phyloP scores from a whole-genome alignment of 2,113 vertebrate genomes.

The Colius striatus region DNA sequence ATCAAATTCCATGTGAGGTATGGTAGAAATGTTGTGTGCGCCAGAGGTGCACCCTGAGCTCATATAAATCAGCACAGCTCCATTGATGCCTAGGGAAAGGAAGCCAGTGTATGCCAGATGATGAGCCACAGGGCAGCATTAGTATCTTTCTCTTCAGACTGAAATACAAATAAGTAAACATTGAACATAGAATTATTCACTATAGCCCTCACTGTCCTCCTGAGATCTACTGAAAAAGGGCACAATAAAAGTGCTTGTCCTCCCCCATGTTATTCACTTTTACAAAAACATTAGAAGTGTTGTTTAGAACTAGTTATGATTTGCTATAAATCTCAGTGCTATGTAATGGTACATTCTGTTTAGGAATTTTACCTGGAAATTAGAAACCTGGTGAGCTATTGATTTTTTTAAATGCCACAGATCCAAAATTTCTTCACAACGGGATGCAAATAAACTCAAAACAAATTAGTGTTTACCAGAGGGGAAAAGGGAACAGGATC shows the following conservation, averaged over 20 bases:
- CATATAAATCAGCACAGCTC: neutral
- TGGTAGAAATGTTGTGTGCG: neutral
- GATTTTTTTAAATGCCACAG: constrained; percentile 17
- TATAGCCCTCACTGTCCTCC: neutral
- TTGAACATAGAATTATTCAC: neutral
- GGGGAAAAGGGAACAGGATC: constrained; percentile 33
- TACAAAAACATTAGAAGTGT: neutral
- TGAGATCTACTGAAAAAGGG: neutral
- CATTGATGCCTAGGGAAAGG: neutral
- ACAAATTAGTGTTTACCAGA: constrained; percentile 41
- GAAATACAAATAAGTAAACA: neutral
- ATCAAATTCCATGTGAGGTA: neutral
- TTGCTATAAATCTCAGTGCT: neutral
- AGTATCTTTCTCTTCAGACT: neutral
- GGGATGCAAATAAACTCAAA: constrained; percentile 42
- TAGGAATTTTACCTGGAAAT: constrained; percentile 38
- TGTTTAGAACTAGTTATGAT: neutral
- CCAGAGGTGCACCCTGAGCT: neutral
- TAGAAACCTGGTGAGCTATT: constrained; percentile 24
- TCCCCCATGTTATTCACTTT: neutral
- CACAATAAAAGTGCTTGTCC: neutral
- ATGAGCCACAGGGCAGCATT: neutral
- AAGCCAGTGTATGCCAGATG: neutral
- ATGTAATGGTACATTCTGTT: neutral
- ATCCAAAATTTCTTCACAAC: neutral